Base-by-base conservation (phyloP, 2,888 invertebrate genomes). In the Diaprepes abbreviatus region DNA sequence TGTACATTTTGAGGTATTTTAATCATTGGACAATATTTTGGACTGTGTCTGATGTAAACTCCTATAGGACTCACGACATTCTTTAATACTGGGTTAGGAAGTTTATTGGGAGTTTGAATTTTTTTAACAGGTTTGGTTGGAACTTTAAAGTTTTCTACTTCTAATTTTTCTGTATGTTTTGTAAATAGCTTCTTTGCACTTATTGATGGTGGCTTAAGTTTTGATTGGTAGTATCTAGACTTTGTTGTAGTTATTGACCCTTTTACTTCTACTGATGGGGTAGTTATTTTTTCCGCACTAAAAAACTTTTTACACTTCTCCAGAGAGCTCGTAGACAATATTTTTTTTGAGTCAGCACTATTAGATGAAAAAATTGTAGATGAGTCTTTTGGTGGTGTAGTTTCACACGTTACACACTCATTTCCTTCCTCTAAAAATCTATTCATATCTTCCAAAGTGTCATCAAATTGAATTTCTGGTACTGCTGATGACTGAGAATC, bases 361-460 rank as follows among this genome's bases (percentile, higher is more conserved):
- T 43, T 43, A 1, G n/a, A 38, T 0, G 38, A 58, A n/a, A n/a
- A n/a, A n/a, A n/a, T n/a, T 9, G 12, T 21, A 16, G 43, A 33
- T 24, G 48, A 60, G 2, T 31, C 59, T 19, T 36, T 21, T 6
- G 38, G 21, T n/a, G 21, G 40, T 21, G 21, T 24, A 28, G 4
- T 48, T 16, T 21, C 21, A 16, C 33, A 28, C 38, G n/a, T 45
- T 0, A 19, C 45, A 54, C 59, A 58, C 10, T 50, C 52, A 3
- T 21, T 2, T 5, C 40, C 63, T 33, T 63, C 54, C 10, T 19
- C 65, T 36, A 70, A 58, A 31, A 70, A 54, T 17, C 57, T 60
- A 21, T 70, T 66, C 14, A 70, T 70, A 31, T 67, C 64, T n/a
- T 71, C 67, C 2, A 71, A 31, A 35, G 71, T 67, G 17, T 71